These are phyloP conservation scores for Brachyalestes nurse DNA, from an alignment of 2,797 vertebrate genomes.

Conservation along the genomic window DNA sequence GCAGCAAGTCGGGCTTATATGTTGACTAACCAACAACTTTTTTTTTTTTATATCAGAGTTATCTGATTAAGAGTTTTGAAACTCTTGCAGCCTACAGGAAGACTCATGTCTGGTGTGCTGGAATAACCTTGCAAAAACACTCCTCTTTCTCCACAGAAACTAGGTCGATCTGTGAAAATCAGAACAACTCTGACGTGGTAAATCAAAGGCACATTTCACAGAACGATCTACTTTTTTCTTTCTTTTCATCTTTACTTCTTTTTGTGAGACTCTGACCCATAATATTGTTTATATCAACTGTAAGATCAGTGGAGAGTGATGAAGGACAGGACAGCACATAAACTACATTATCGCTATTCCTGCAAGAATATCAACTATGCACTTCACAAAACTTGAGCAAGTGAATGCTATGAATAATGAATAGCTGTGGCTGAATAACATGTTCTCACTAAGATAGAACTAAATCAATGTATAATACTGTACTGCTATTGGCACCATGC, in stretches of 20 bases:
- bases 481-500: not conserved
- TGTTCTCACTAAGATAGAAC: not conserved
- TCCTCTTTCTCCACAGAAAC: slow-evolving; percentile 2
- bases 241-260: not conserved
- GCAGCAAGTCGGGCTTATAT: not conserved
- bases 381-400: not conserved
- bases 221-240: not conserved
- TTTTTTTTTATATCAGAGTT: not conserved
- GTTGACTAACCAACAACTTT: not conserved
- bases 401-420: slow-evolving; percentile 12
- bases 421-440: not conserved
- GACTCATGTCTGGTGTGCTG: slow-evolving; percentile 4
- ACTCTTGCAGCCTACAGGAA: not conserved
- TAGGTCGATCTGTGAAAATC: slow-evolving; percentile 1
- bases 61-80: slow-evolving; percentile 7
- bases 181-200: not conserved
- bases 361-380: not conserved
- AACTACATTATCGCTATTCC: not conserved
- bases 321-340: not conserved
- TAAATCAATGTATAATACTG: not conserved
- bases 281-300: not conserved
- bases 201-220: not conserved
- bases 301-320: not conserved
- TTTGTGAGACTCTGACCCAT: not conserved
- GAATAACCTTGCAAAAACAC: slow-evolving; percentile 1